phyloP scores from a whole-genome alignment of 2,797 vertebrate species.

The Fringilla coelebs region DNA sequence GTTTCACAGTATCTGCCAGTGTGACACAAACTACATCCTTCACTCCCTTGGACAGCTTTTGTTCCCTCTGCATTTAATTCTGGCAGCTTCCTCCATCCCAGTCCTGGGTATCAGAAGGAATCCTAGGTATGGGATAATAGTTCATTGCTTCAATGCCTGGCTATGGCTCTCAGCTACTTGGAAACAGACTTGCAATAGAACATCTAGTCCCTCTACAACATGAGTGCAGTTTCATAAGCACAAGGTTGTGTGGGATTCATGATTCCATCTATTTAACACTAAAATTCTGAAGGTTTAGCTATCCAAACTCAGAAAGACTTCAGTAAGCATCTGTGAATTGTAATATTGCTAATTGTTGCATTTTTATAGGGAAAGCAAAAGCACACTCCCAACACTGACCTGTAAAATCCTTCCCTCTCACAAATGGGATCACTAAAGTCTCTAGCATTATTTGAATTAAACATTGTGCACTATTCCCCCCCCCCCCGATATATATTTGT shows the following conservation, averaged over 20 bases:
- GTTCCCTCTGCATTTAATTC: background rate
- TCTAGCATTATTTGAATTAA: constrained; percentile 20
- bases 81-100: background rate
- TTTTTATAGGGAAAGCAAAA: constrained; percentile 17
- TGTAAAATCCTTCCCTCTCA: background rate
- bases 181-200: background rate
- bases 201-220: background rate
- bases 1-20: background rate
- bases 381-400: background rate
- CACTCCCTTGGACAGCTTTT: background rate
- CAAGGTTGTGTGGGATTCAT: background rate
- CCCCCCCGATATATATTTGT: fast-evolving
- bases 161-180: background rate
- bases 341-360: background rate
- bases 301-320: background rate
- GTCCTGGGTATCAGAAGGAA: background rate
- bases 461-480: background rate
- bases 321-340: constrained; percentile 1
- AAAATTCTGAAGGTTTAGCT: constrained; percentile 2
- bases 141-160: background rate
- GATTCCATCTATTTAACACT: background rate
- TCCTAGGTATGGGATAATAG: background rate
- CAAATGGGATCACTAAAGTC: background rate
- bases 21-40: background rate
- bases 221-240: background rate